These are phyloP conservation scores for Passer montanus DNA, from an alignment of 2,113 vertebrate species.

Conservation along the genomic window DNA sequence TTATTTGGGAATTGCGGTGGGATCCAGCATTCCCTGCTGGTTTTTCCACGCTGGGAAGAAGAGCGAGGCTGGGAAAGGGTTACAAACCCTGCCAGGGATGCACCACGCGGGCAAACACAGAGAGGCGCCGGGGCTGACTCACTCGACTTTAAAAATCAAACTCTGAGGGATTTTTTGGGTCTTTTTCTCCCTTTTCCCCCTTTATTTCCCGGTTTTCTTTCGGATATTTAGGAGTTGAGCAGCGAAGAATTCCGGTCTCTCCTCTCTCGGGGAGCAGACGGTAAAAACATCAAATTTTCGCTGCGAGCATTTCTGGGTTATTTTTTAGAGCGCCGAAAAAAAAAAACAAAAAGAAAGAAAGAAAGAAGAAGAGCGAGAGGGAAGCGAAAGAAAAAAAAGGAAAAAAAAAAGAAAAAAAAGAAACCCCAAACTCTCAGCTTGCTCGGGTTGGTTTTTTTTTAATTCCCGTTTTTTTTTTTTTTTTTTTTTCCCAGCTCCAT, in stretches of 20 bases:
- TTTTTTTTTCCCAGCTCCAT: background rate
- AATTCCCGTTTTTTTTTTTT: background rate
- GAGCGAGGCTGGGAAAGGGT: background rate
- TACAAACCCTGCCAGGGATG: background rate
- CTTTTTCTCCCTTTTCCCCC: fast-evolving
- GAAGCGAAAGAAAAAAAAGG: too few relatives aligned
- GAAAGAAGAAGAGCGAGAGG: too few relatives aligned
- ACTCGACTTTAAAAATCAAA: background rate
- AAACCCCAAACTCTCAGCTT: background rate
- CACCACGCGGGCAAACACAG: background rate
- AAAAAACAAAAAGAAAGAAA: background rate
- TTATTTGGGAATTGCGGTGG: background rate
- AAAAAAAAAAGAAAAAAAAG: too few relatives aligned
- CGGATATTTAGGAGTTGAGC: background rate
- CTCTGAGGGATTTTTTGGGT: background rate
- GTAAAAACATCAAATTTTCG: background rate
- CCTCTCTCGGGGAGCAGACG: background rate
- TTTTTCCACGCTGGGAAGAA: background rate
- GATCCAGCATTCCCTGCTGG: background rate
- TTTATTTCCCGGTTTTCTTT: background rate
- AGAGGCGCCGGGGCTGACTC: background rate
- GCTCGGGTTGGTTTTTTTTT: background rate
- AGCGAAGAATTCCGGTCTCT: background rate
- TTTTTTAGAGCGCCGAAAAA: background rate
- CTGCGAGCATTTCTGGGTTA: background rate